Percentiles rank a stretch among this genome's conserved stretches.
phyloP scores from a whole-genome alignment of 2,888 invertebrate species.

The Drosophila mimica region DNA sequence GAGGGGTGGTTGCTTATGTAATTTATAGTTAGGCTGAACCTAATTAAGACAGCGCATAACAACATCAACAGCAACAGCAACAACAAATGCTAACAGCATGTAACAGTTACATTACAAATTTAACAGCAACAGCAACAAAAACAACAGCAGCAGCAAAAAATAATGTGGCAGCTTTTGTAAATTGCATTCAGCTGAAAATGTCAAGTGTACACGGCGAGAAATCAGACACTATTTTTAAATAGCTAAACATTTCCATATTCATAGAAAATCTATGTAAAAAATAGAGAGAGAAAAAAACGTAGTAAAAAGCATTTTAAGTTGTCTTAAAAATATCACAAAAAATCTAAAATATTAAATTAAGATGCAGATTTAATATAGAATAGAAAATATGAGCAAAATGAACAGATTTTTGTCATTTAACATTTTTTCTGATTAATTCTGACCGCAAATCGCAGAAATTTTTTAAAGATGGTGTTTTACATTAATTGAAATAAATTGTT shows the following conservation, averaged over 20 bases:
- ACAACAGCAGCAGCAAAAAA: slow-evolving; percentile 23
- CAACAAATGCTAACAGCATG: slow-evolving; percentile 4
- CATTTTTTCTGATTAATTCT: neutral
- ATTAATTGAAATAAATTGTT: too few species aligned
- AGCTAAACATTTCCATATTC: neutral
- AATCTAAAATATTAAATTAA: neutral
- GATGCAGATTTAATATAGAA: neutral
- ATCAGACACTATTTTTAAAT: neutral
- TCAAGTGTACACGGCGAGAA: slow-evolving; percentile 55
- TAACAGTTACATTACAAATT: slow-evolving; percentile 40
- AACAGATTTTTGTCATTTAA: neutral
- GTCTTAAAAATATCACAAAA: neutral
- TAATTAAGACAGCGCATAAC: slow-evolving; percentile 61
- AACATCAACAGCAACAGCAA: slow-evolving; percentile 17
- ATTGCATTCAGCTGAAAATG: slow-evolving; percentile 72
- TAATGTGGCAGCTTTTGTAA: slow-evolving; percentile 57
- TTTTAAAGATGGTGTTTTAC: too few species aligned
- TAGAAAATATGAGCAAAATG: slow-evolving; percentile 4
- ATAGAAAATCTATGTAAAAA: neutral
- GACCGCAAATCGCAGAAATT: too few species aligned
- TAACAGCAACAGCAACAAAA: slow-evolving; percentile 26
- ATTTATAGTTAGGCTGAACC: slow-evolving; percentile 39
- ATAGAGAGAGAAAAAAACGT: neutral
- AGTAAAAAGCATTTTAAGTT: neutral
- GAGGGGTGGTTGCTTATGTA: slow-evolving; percentile 46